Conservation (phyloP, 2,888 invertebrate species). For the Xestia c-nigrum region DNA sequence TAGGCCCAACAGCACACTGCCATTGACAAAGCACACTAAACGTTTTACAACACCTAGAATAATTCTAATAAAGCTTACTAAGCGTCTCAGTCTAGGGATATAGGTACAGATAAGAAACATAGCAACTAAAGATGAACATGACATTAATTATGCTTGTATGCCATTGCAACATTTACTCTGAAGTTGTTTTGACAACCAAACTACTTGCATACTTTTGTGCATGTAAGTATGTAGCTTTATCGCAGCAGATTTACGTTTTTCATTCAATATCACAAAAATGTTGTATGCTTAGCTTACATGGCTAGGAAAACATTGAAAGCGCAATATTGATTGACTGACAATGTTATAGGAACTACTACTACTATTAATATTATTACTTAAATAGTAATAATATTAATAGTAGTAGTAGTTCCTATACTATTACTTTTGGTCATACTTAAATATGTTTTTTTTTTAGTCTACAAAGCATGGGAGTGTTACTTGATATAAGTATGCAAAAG, state of each 20-base stretch:
- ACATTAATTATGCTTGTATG: background rate
- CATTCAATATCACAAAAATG: background rate
- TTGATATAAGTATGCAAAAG: too few relatives aligned
- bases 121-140: constrained; percentile 6
- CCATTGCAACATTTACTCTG: background rate
- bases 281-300: background rate
- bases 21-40: constrained; percentile 18
- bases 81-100: constrained; percentile 1
- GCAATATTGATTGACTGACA: constrained; percentile 28
- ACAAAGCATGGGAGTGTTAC: too few relatives aligned
- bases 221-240: background rate
- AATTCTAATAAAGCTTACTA: constrained; percentile 5
- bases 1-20: constrained; percentile 7
- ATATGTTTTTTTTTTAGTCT: too few relatives aligned
- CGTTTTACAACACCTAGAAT: constrained; percentile 1
- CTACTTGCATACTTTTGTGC: constrained; percentile 2
- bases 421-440: too few relatives aligned
- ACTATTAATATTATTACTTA: too few relatives aligned
- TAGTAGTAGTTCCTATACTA: too few relatives aligned
- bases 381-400: too few relatives aligned
- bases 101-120: constrained; percentile 13
- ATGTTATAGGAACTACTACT: constrained; percentile 18
- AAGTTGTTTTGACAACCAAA: background rate
- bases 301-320: background rate
- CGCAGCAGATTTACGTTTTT: background rate